Evolutionary conservation across 2,888 invertebrate genomes (phyloP).

Genomic region (Pyrocoelia pectoralis): DNA sequence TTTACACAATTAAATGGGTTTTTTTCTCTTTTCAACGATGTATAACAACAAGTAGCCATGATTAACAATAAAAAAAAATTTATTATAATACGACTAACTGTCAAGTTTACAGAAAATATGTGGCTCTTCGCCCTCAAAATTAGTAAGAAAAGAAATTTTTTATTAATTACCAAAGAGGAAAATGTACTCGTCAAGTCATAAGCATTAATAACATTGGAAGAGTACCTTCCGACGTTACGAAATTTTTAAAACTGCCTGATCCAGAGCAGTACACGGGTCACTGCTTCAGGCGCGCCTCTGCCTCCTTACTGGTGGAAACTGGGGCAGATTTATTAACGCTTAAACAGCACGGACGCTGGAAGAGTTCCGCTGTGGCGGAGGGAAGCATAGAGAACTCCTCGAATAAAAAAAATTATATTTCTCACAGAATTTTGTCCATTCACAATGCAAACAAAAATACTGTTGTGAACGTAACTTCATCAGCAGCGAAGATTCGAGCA

Average conservation of each 20-base stretch:
- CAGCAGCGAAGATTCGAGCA: too few relatives aligned
- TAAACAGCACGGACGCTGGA: background rate
- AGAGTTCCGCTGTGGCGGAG: background rate
- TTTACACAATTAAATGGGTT: too few relatives aligned
- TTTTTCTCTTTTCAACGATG: too few relatives aligned
- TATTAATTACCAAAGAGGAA: too few relatives aligned
- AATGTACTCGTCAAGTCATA: background rate
- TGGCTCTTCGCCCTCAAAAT: constrained; percentile 1
- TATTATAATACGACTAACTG: too few relatives aligned
- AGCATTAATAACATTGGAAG: background rate
- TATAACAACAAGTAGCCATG: too few relatives aligned
- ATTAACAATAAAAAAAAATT: too few relatives aligned
- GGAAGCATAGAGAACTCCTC: background rate
- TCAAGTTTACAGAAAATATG: constrained; percentile 11
- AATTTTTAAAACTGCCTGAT: constrained; percentile 2
- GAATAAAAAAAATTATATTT: background rate
- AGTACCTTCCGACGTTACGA: background rate
- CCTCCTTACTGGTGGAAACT: background rate
- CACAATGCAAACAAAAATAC: too few relatives aligned
- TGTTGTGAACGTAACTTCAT: too few relatives aligned
- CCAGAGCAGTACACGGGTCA: background rate
- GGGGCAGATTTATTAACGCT: too few relatives aligned
- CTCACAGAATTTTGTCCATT: too few relatives aligned
- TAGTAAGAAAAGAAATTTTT: background rate
- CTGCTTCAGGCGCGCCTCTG: background rate